phyloP scores from a whole-genome alignment of 1,140 invertebrate species.

The Rhagoletis pomonella region DNA sequence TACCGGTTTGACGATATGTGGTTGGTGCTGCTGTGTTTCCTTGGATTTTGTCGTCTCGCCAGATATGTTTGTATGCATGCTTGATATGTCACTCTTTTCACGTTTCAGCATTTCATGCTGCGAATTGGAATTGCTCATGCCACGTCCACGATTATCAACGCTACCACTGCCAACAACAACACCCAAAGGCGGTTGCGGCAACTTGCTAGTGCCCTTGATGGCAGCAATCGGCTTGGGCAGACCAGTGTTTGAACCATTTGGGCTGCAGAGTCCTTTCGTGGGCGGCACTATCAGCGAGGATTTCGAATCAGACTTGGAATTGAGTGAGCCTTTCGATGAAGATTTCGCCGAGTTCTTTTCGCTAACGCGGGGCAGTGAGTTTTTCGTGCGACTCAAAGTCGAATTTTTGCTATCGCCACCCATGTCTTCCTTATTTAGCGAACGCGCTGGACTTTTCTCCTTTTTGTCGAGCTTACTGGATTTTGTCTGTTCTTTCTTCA shows the following conservation, averaged over 20 bases:
- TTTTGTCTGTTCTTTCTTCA: slow-evolving; percentile 67
- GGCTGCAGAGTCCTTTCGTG: slow-evolving; percentile 63
- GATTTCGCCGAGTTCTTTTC: slow-evolving; percentile 67
- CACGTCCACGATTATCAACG: slow-evolving; percentile 54
- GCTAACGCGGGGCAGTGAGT: slow-evolving; percentile 59
- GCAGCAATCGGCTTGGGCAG: slow-evolving; percentile 93
- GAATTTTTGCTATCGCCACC: slow-evolving; percentile 66
- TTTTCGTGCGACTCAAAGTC: slow-evolving; percentile 66
- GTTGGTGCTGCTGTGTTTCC: slow-evolving; percentile 59
- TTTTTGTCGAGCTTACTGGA: slow-evolving; percentile 68
- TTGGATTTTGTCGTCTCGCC: slow-evolving; percentile 55
- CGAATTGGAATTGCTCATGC: slow-evolving; percentile 53
- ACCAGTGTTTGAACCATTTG: slow-evolving; percentile 76
- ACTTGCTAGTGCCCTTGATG: slow-evolving; percentile 89
- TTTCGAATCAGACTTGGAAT: slow-evolving; percentile 70
- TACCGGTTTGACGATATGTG: slow-evolving; percentile 70
- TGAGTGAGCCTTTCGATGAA: slow-evolving; percentile 69
- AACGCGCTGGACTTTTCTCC: slow-evolving; percentile 70
- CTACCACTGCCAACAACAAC: background rate
- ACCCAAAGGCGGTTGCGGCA: slow-evolving; percentile 71
- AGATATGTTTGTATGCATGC: slow-evolving; percentile 71
- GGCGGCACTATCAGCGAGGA: slow-evolving; percentile 66
- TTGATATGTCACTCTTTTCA: slow-evolving; percentile 71
- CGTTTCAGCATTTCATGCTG: slow-evolving; percentile 63
- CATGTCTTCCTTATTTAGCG: slow-evolving; percentile 68